A percentile compares a stretch with the other conserved stretches of the same genome.
Evolutionary conservation across 2,888 invertebrate genomes (phyloP).

Genomic region (Cosmorhoe ocellata): DNA sequence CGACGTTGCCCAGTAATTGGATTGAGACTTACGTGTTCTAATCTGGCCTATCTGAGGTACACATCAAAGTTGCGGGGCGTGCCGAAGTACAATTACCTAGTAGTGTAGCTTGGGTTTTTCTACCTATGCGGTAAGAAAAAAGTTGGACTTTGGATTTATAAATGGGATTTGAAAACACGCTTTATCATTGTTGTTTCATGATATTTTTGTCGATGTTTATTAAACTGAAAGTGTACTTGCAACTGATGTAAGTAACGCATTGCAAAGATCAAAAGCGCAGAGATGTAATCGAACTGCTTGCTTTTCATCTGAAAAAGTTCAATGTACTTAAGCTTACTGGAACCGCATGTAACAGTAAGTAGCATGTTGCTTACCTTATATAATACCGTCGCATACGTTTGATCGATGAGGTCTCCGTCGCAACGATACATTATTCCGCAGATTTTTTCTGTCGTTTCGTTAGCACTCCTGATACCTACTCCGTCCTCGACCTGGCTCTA

Average conservation of each 20-base stretch:
- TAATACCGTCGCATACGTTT: constrained; percentile 49
- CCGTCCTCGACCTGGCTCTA: constrained; percentile 41
- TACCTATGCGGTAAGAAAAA: not conserved
- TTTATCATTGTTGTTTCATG: no score
- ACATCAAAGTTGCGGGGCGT: constrained; percentile 20
- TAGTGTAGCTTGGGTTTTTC: constrained; percentile 4
- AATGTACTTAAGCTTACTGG: constrained; percentile 38
- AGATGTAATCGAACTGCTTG: constrained; percentile 24
- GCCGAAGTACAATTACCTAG: constrained; percentile 16
- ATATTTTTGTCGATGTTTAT: no score
- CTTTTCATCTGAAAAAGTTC: constrained; percentile 44
- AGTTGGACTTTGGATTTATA: no score
- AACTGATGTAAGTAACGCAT: constrained; percentile 26
- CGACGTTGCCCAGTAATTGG: constrained; percentile 19
- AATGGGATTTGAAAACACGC: no score
- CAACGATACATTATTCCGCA: constrained; percentile 57
- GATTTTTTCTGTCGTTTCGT: constrained; percentile 40
- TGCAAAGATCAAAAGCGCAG: constrained; percentile 25
- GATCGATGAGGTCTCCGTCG: constrained; percentile 70
- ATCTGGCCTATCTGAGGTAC: constrained; percentile 17
- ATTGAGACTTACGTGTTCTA: constrained; percentile 23
- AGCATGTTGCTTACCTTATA: constrained; percentile 31
- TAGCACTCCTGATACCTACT: constrained; percentile 36
- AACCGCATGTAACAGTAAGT: constrained; percentile 27
- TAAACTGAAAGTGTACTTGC: not conserved